phyloP scores from a whole-genome alignment of 2,888 invertebrate genomes.

The Drosophila dives region DNA sequence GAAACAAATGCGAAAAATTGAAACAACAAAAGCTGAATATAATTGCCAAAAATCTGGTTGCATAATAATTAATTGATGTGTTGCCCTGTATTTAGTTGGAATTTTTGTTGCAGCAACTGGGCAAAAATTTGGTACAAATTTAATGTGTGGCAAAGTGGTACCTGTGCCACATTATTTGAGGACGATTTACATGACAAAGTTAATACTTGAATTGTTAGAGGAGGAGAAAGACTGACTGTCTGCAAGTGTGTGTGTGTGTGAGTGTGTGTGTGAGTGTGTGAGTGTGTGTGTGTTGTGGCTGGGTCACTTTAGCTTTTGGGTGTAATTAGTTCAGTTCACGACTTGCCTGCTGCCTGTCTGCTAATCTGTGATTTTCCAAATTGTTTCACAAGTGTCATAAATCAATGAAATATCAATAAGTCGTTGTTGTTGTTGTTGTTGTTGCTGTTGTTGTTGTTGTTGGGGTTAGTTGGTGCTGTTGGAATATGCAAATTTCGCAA shows the following conservation, averaged over 20 bases:
- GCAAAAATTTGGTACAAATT: slow-evolving; percentile 39
- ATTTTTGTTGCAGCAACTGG: slow-evolving; percentile 15
- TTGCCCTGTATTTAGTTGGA: slow-evolving; percentile 53
- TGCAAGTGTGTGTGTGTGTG: background rate
- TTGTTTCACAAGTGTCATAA: slow-evolving; percentile 84
- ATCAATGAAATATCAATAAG: slow-evolving; percentile 84
- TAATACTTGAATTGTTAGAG: slow-evolving; percentile 18
- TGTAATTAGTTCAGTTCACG: slow-evolving; percentile 69
- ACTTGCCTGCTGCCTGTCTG: slow-evolving; percentile 31
- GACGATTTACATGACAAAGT: slow-evolving; percentile 67
- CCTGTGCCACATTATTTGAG: background rate
- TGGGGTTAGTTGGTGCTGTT: slow-evolving; percentile 59
- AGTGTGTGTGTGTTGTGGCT: slow-evolving; percentile 13
- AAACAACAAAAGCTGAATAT: background rate
- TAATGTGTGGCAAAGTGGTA: background rate
- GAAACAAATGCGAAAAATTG: background rate
- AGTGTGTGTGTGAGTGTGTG: background rate
- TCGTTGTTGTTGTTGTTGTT: slow-evolving; percentile 54
- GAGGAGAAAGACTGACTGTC: background rate
- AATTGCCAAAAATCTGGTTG: background rate
- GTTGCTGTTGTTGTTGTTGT: slow-evolving; percentile 9
- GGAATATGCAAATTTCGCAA: slow-evolving; percentile 83
- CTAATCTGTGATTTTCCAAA: slow-evolving; percentile 84
- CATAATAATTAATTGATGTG: slow-evolving; percentile 10
- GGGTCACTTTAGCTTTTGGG: slow-evolving; percentile 64